These are phyloP conservation scores for Troglohyphantes excavatus DNA, from an alignment of 2,888 invertebrate species.

Conservation along the genomic window DNA sequence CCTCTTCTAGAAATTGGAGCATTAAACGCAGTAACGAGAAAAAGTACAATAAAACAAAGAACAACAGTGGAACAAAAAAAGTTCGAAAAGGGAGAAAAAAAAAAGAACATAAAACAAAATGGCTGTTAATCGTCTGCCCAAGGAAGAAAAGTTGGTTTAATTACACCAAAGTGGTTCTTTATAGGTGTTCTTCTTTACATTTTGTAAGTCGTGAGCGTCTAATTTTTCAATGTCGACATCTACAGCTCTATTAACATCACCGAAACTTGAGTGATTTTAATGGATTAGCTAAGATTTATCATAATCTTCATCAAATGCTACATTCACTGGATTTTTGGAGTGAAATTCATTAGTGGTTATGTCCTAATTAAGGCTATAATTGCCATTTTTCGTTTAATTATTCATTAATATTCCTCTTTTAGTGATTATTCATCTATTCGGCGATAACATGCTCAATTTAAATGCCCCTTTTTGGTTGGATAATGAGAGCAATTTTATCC, in stretches of 20 bases:
- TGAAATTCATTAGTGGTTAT: constrained; percentile 1
- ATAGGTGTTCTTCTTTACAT: not conserved
- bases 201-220: not conserved
- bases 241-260: not conserved
- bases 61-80: not conserved
- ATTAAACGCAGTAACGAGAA: constrained; percentile 30
- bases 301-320: constrained; percentile 5
- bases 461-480: not conserved
- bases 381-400: not conserved
- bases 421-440: not conserved
- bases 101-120: constrained; percentile 13
- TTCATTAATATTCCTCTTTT: not conserved
- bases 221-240: constrained; percentile 22
- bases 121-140: constrained; percentile 18
- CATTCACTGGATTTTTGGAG: not conserved
- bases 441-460: not conserved
- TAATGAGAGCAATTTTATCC: not conserved
- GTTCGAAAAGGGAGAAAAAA: not conserved
- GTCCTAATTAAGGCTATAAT: not conserved
- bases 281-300: not conserved
- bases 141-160: constrained; percentile 36
- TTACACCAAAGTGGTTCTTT: constrained; percentile 30
- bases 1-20: constrained; percentile 8
- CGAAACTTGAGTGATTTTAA: constrained; percentile 5
- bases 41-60: not conserved